Evolutionary conservation across 2,888 invertebrate species (phyloP).

Genomic region (Cerastis leucographa): DNA sequence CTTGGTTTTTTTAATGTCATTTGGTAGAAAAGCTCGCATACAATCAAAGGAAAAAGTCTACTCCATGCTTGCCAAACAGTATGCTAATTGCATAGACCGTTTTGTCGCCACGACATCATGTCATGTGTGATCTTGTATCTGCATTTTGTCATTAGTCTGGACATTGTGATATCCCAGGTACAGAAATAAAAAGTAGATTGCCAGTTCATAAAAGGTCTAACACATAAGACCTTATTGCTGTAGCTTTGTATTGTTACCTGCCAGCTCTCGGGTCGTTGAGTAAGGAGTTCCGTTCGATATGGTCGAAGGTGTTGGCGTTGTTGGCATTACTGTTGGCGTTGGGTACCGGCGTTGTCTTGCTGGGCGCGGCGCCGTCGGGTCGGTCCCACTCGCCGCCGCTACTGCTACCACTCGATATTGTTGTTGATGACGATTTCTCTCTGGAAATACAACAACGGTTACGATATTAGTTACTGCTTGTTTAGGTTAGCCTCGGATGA

Average conservation of each 20-base stretch:
- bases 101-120: background rate
- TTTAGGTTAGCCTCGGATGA: background rate
- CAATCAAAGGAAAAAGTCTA: background rate
- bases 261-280: constrained; percentile 92
- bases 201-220: background rate
- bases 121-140: background rate
- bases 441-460: constrained; percentile 64
- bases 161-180: background rate
- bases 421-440: constrained; percentile 79
- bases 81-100: background rate
- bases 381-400: constrained; percentile 85
- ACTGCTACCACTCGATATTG: constrained; percentile 80
- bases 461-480: background rate
- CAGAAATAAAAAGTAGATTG: background rate
- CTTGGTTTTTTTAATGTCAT: background rate
- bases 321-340: constrained; percentile 74
- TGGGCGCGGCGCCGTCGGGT: constrained; percentile 78
- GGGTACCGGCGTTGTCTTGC: constrained; percentile 65
- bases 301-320: constrained; percentile 90
- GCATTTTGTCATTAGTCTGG: background rate
- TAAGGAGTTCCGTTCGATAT: constrained; percentile 92
- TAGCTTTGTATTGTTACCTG: constrained; percentile 73
- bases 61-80: background rate
- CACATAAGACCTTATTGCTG: background rate
- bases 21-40: background rate